A percentile compares a stretch with the other conserved stretches of the same genome.
These are phyloP conservation scores for Coelinius sp. DNA, from an alignment of 2,888 invertebrate species.

Conservation along the genomic window DNA sequence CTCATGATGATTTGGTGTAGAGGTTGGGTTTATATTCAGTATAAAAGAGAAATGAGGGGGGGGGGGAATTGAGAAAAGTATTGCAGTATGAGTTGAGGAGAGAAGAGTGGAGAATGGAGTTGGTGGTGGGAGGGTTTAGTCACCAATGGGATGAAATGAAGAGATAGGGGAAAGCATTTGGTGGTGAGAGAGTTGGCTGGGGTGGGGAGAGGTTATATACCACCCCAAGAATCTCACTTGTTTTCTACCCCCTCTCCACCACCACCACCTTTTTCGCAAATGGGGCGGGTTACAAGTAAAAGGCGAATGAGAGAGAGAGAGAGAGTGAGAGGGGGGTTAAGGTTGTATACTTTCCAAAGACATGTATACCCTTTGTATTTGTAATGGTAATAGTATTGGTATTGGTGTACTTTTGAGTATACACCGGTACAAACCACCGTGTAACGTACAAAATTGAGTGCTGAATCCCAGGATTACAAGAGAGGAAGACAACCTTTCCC, in stretches of 20 bases:
- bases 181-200: constrained; percentile 22
- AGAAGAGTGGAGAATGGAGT: constrained; percentile 27
- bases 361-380: too few relatives aligned
- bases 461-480: constrained; percentile 69
- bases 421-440: constrained; percentile 62
- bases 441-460: constrained; percentile 70
- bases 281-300: constrained; percentile 14
- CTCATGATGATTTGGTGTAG: neutral
- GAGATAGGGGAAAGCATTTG: constrained; percentile 41
- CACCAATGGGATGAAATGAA: constrained; percentile 46
- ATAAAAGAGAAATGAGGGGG: constrained; percentile 28
- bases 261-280: constrained; percentile 25
- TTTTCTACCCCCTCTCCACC: constrained; percentile 42
- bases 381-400: constrained; percentile 24
- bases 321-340: constrained; percentile 9
- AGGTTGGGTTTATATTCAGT: constrained; percentile 19
- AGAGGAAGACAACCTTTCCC: constrained; percentile 49
- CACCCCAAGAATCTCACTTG: constrained; percentile 25
- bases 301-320: constrained; percentile 11
- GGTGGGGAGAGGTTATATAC: constrained; percentile 32
- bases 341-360: constrained; percentile 20
- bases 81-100: neutral
- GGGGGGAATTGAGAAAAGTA: constrained; percentile 14
- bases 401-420: constrained; percentile 37
- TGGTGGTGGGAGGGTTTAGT: constrained; percentile 38